phyloP scores from a whole-genome alignment of 2,888 invertebrate species.

The Apoda limacodes region DNA sequence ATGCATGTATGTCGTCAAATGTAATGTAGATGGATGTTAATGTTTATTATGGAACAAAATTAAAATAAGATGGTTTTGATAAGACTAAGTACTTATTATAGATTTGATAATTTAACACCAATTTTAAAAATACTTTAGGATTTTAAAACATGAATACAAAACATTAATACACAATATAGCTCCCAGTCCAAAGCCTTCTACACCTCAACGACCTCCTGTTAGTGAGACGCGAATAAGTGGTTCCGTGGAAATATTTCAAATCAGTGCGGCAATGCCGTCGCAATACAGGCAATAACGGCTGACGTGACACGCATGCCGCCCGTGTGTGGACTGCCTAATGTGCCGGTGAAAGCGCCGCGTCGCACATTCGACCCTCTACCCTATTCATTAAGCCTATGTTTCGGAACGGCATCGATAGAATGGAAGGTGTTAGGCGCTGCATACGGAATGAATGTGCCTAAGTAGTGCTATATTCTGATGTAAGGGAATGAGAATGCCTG shows the following conservation, averaged over 20 bases:
- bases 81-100: too few relatives aligned
- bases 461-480: too few relatives aligned
- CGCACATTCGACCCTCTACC: slow-evolving; percentile 40
- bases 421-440: slow-evolving; percentile 12
- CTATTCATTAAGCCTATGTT: slow-evolving; percentile 47
- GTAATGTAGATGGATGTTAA: too few relatives aligned
- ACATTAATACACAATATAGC: too few relatives aligned
- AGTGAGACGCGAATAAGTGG: slow-evolving; percentile 62
- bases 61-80: too few relatives aligned
- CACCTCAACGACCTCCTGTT: too few relatives aligned
- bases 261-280: slow-evolving; percentile 48
- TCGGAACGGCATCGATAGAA: slow-evolving; percentile 29
- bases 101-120: too few relatives aligned
- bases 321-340: slow-evolving; percentile 59
- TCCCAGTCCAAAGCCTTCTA: too few relatives aligned
- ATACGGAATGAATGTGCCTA: slow-evolving; percentile 14
- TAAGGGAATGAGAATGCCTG: too few relatives aligned
- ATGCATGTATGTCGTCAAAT: too few relatives aligned
- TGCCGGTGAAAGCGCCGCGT: slow-evolving; percentile 39
- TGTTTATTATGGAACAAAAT: too few relatives aligned
- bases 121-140: slow-evolving; percentile 33
- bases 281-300: slow-evolving; percentile 58
- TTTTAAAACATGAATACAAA: too few relatives aligned
- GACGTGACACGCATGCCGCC: slow-evolving; percentile 56
- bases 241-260: slow-evolving; percentile 69